phyloP scores from a whole-genome alignment of 2,797 vertebrate species.

The Discoglossus pictus region DNA sequence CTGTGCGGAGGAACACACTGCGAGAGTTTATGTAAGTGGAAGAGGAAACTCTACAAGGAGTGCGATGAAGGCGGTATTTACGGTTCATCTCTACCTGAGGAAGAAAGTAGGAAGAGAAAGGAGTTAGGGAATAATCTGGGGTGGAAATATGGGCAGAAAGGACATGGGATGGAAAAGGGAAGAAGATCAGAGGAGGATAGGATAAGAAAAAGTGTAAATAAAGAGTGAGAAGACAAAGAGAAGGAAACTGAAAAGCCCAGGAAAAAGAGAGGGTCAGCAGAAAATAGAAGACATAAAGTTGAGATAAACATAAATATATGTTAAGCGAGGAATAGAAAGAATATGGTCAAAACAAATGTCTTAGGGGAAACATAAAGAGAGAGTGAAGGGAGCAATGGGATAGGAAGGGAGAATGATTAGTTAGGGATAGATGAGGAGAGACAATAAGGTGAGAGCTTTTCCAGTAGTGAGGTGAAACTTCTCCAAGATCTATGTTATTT shows the following conservation, averaged over 20 bases:
- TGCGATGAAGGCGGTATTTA: constrained; percentile 70
- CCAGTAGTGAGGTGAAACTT: background rate
- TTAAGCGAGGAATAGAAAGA: too few relatives aligned
- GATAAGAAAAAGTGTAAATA: too few relatives aligned
- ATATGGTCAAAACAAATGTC: too few relatives aligned
- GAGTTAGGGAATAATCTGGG: background rate
- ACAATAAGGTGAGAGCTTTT: too few relatives aligned
- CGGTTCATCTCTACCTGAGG: constrained; percentile 81
- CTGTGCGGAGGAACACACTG: constrained; percentile 72
- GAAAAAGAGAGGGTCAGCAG: background rate
- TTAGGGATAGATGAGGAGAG: too few relatives aligned
- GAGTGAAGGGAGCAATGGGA: too few relatives aligned
- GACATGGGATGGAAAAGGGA: too few relatives aligned
- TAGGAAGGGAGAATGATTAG: background rate
- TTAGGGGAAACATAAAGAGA: too few relatives aligned
- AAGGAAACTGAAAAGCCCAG: background rate
- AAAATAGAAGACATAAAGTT: background rate
- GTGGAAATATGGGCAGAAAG: too few relatives aligned
- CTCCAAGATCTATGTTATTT: too few relatives aligned
- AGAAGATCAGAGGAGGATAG: too few relatives aligned
- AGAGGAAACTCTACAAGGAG: constrained; percentile 73
- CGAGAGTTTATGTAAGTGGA: constrained; percentile 82
- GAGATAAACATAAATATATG: too few relatives aligned
- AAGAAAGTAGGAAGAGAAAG: constrained; percentile 45
- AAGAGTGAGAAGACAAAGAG: background rate